phyloP scores from a whole-genome alignment of 1,140 invertebrate species.

The Neodiprion lecontei region DNA sequence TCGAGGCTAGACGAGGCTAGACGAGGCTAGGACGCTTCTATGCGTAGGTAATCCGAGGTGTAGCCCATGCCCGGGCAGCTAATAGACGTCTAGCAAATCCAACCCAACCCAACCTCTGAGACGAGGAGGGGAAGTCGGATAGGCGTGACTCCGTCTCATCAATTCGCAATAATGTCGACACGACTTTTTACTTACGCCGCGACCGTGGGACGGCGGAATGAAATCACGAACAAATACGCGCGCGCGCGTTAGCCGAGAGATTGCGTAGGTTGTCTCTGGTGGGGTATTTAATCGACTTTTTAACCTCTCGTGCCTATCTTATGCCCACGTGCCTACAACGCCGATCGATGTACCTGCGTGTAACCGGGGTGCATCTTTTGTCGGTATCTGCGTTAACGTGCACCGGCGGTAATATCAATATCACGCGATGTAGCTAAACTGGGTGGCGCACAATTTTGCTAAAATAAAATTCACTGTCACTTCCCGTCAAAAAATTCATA shows the following conservation, averaged over 20 bases:
- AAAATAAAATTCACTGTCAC: too few species aligned
- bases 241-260: not conserved
- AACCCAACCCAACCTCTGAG: too few species aligned
- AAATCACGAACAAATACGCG: slow-evolving; percentile 2
- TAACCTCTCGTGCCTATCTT: not conserved
- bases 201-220: not conserved
- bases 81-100: not conserved
- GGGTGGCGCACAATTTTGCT: too few species aligned
- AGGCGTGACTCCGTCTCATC: not conserved
- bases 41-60: not conserved
- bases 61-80: not conserved
- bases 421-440: too few species aligned
- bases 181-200: not conserved
- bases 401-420: too few species aligned
- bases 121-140: not conserved
- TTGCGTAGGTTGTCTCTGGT: not conserved
- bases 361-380: too few species aligned
- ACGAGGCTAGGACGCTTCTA: not conserved
- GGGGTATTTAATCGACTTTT: not conserved
- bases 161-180: slow-evolving; percentile 7
- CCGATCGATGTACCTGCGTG: too few species aligned
- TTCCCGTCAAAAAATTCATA: too few species aligned
- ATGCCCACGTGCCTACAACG: too few species aligned
- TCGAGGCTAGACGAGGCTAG: too few species aligned
- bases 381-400: too few species aligned